phyloP scores from a whole-genome alignment of 2,113 vertebrate genomes.

The Morone saxatilis region DNA sequence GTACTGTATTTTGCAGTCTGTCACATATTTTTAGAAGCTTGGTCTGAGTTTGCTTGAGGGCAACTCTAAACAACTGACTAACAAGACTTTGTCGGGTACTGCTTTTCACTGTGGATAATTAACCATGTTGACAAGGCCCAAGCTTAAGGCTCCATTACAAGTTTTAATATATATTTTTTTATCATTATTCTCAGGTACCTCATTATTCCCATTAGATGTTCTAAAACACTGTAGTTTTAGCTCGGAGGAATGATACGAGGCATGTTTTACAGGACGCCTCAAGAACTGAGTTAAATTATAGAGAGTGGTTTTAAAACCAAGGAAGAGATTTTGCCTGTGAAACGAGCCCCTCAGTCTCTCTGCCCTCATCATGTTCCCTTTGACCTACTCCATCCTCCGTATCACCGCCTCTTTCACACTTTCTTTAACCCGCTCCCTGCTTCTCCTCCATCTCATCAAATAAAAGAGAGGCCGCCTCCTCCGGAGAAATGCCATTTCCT shows the following conservation, averaged over 20 bases:
- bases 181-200: conserved; percentile 32
- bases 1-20: neutral
- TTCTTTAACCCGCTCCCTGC: conserved; percentile 38
- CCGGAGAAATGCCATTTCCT: conserved; percentile 71
- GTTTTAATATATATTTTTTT: conserved; percentile 13
- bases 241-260: neutral
- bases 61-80: conserved; percentile 2
- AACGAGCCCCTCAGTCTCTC: conserved; percentile 36
- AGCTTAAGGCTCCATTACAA: conserved; percentile 34
- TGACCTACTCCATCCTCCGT: conserved; percentile 57
- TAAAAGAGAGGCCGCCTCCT: conserved; percentile 42
- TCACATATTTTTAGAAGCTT: neutral
- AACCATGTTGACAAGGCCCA: conserved; percentile 24
- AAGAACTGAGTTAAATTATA: conserved; percentile 23
- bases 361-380: conserved; percentile 38
- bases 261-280: conserved; percentile 19
- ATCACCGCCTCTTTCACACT: conserved; percentile 44
- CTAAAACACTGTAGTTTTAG: conserved; percentile 1
- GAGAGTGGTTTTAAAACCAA: neutral
- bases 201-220: conserved; percentile 46
- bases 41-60: conserved; percentile 32
- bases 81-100: neutral
- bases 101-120: conserved; percentile 30
- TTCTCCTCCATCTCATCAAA: conserved; percentile 60
- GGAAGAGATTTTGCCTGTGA: conserved; percentile 22